phyloP scores from a whole-genome alignment of 2,797 vertebrate species.

The Lophius americanus region DNA sequence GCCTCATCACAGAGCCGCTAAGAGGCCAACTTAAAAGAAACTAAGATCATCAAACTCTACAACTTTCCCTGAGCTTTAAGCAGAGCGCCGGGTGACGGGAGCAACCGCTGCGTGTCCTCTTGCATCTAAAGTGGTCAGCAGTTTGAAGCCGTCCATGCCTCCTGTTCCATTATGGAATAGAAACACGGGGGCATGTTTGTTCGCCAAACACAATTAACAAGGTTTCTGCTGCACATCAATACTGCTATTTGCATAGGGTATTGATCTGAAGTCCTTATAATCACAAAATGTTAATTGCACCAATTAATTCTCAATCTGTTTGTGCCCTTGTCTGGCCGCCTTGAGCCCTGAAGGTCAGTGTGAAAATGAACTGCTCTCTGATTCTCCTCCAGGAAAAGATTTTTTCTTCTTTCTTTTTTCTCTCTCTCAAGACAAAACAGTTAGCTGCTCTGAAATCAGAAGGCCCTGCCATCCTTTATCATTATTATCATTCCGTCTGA shows the following conservation, averaged over 20 bases:
- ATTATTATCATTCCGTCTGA: slow-evolving; percentile 83
- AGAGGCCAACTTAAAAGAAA: slow-evolving; percentile 71
- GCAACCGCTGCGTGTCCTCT: slow-evolving; percentile 58
- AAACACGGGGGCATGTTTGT: slow-evolving; percentile 77
- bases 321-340: slow-evolving; percentile 87
- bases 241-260: slow-evolving; percentile 92
- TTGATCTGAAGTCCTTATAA: slow-evolving; percentile 96
- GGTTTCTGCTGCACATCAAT: slow-evolving; percentile 89
- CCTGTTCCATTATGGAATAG: slow-evolving; percentile 88
- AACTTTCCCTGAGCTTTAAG: slow-evolving; percentile 73
- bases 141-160: slow-evolving; percentile 81
- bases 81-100: slow-evolving; percentile 53
- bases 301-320: slow-evolving; percentile 99
- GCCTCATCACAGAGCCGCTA: slow-evolving; percentile 70
- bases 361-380: slow-evolving; percentile 86
- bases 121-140: slow-evolving; percentile 82
- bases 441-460: slow-evolving; percentile 79
- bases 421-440: slow-evolving; percentile 79
- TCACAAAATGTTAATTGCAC: slow-evolving; percentile 98
- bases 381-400: slow-evolving; percentile 82
- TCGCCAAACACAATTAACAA: slow-evolving; percentile 86
- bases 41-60: slow-evolving; percentile 74
- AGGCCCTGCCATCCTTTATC: slow-evolving; percentile 79
- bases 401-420: slow-evolving; percentile 10
- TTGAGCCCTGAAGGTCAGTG: slow-evolving; percentile 92